Conservation (phyloP, 2,113 vertebrate genomes). For the Tetrax tetrax region DNA sequence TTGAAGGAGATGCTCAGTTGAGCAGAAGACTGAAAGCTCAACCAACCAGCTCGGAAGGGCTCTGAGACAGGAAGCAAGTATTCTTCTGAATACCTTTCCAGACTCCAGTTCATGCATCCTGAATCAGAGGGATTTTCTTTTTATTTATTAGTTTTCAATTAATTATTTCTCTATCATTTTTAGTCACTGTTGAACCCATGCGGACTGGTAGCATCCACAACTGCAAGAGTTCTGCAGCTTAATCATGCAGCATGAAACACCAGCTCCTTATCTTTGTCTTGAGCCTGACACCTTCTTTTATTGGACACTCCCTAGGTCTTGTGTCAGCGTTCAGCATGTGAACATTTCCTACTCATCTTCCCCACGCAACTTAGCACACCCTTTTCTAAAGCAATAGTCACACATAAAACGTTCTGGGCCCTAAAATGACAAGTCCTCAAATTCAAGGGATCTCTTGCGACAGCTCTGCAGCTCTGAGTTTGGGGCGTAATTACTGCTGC, state of each 20-base stretch:
- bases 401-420: neutral
- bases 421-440: neutral
- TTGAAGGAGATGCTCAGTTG: neutral
- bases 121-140: neutral
- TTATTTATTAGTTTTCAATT: neutral
- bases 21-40: neutral
- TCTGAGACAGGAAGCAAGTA: neutral
- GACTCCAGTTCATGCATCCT: neutral
- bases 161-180: neutral
- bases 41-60: neutral
- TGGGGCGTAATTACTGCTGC: neutral
- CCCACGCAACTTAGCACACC: neutral
- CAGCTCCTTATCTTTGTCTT: neutral
- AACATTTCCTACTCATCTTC: neutral
- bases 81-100: neutral
- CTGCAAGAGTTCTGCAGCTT: neutral
- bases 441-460: neutral
- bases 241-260: neutral
- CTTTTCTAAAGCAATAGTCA: neutral
- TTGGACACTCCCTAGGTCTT: neutral
- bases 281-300: neutral
- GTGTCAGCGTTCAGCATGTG: neutral
- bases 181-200: neutral
- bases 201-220: neutral
- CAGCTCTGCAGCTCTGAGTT: neutral